A percentile compares a stretch with the other conserved stretches of the same genome.
These are phyloP conservation scores for Pectinophora gossypiella DNA, from an alignment of 1,140 invertebrate species.

Conservation along the genomic window DNA sequence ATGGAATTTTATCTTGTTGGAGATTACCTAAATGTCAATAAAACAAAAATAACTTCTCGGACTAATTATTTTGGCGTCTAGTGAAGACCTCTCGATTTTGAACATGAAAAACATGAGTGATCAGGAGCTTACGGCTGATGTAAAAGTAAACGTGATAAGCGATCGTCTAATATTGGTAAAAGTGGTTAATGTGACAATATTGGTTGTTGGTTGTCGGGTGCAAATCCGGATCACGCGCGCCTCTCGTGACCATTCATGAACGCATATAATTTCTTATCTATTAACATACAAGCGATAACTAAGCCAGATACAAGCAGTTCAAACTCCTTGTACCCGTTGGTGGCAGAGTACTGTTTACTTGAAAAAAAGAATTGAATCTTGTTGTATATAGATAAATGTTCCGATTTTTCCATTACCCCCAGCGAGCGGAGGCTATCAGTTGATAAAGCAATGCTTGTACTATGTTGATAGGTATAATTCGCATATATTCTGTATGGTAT, in stretches of 20 bases:
- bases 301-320: constrained; percentile 26
- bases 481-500: no score
- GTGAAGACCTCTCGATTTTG: no score
- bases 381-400: no score
- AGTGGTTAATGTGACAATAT: constrained; percentile 29
- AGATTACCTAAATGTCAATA: background rate
- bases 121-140: constrained; percentile 2
- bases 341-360: no score
- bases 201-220: constrained; percentile 21
- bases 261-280: constrained; percentile 43
- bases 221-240: constrained; percentile 41
- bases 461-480: no score
- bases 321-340: constrained; percentile 13
- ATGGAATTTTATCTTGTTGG: background rate
- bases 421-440: no score
- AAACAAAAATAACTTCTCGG: no score
- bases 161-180: constrained; percentile 14
- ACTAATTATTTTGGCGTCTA: no score
- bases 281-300: constrained; percentile 36
- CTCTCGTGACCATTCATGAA: constrained; percentile 40
- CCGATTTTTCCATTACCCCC: no score
- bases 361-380: no score
- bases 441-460: no score
- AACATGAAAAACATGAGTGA: constrained; percentile 1
- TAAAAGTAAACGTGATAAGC: constrained; percentile 15